A percentile compares a stretch with the other conserved stretches of the same genome.
phyloP scores from a whole-genome alignment of 2,113 vertebrate genomes.

The Halcyon malimbica region DNA sequence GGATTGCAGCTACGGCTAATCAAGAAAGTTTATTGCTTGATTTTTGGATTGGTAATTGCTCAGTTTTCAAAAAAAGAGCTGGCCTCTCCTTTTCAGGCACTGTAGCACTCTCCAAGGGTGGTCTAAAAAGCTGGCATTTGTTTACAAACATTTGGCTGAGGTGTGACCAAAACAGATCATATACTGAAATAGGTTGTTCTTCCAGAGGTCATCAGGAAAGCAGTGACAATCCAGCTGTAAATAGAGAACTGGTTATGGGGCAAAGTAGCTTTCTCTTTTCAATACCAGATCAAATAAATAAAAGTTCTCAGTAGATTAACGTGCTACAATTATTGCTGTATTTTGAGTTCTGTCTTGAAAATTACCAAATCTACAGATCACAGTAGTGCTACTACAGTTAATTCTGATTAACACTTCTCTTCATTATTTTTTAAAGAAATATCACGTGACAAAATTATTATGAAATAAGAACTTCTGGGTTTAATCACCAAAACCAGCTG shows the following conservation, averaged over 20 bases:
- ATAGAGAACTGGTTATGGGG: neutral
- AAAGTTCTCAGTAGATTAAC: neutral
- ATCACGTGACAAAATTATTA: neutral
- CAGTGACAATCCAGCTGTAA: neutral
- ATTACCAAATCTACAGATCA: neutral
- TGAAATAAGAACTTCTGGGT: neutral
- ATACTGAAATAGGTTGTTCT: neutral
- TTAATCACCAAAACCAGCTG: neutral
- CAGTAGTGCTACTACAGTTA: neutral
- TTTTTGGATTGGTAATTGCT: neutral
- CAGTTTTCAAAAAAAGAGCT: neutral
- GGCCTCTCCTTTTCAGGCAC: neutral
- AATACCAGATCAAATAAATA: neutral
- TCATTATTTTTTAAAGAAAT: neutral
- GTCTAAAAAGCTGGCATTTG: neutral
- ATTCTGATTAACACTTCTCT: neutral
- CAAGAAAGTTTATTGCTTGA: neutral
- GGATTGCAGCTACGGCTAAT: constrained; percentile 35
- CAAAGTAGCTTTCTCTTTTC: neutral
- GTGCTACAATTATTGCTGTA: neutral
- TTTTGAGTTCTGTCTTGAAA: neutral
- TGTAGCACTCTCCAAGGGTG: neutral
- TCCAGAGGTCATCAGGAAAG: neutral
- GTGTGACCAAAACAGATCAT: neutral
- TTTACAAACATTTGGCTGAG: neutral